phyloP scores from a whole-genome alignment of 23 tunicate species.

The Ciona savignyi region DNA sequence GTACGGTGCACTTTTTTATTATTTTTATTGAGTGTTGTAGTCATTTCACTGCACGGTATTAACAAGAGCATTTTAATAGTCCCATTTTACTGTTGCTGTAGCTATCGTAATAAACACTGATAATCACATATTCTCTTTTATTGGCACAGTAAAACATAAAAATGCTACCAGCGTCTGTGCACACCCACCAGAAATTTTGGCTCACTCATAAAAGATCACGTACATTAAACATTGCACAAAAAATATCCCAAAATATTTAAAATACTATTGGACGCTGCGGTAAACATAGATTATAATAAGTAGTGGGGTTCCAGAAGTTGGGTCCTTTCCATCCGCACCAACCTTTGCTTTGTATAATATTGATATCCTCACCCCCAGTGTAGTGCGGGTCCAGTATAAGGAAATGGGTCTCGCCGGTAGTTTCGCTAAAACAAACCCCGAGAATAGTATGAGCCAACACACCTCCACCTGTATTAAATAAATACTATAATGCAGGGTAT shows the following conservation, averaged over 20 bases:
- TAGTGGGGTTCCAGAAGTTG: conserved; percentile 78
- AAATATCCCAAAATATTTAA: not conserved
- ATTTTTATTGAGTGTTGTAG: too few species aligned
- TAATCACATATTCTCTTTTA: too few species aligned
- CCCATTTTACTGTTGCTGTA: too few species aligned
- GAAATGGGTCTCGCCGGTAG: conserved; percentile 65
- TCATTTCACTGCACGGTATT: too few species aligned
- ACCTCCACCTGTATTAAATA: conserved; percentile 81
- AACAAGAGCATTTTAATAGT: too few species aligned
- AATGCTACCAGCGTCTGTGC: too few species aligned
- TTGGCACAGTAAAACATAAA: too few species aligned
- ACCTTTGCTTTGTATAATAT: conserved; percentile 49
- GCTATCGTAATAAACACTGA: too few species aligned
- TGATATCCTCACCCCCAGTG: conserved; percentile 59
- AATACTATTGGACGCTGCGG: conserved; percentile 53
- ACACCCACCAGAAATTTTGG: too few species aligned
- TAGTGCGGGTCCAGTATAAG: conserved; percentile 97
- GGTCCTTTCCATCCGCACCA: conserved; percentile 92
- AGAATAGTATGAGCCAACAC: conserved; percentile 97
- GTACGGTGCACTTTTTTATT: too few species aligned
- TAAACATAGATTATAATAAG: conserved; percentile 94
- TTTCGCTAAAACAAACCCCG: conserved; percentile 84
- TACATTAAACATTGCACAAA: not conserved
- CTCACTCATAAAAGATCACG: too few species aligned
- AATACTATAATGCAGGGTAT: too few species aligned